Evolutionary conservation across 1,140 invertebrate genomes (phyloP), one percentile per base, ranked within the genome.

Genomic region (Gryllus bimaculatus): DNA sequence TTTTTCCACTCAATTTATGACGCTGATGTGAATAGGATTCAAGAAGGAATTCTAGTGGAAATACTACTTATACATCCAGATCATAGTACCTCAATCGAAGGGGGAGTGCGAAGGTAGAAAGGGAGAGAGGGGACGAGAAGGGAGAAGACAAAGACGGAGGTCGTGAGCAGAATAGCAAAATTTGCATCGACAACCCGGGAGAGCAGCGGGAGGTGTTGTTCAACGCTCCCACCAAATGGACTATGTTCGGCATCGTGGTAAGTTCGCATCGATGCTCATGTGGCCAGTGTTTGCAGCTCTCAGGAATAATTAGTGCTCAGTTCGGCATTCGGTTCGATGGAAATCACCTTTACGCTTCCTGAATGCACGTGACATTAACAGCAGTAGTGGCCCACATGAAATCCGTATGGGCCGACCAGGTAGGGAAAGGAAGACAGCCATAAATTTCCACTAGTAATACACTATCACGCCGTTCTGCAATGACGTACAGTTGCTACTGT

Each of bases 281-380:
- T 18, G 18, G 54, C 54, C n/a, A 7, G 54, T 18, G 18, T 66
- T 66, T 18, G 18, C 54, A 66, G 54, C 54, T 18, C 54, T 66
- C 54, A 66, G 54, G 54, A 66, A 66, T 66, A 66, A 66, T 66
- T 66, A 66, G 54, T 66, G 54, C 54, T 18, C 54, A 66, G 54
- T 18, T 66, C 10, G 54, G 54, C 10, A 18, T 18, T 10, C 54
- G 54, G 54, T 66, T 66, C 54, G 54, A 66, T 66, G 54, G 10
- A 18, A 66, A 66, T 13, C 54, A 66, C 2, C 54, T 7, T 13
- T 66, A 3, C 1, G 1, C 1, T 5, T 39, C 26, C 26, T 39
- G 26, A n/a, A 39, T 39, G 26, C 26, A 39, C 26, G 26, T 39
- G 26, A 39, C 26, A 39, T 39, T 39, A 39, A 39, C 26, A 39